A percentile compares a stretch with the other conserved stretches of the same genome.
These are phyloP conservation scores for Listrodromus nycthemerus DNA, from an alignment of 2,888 invertebrate genomes.

Conservation along the genomic window DNA sequence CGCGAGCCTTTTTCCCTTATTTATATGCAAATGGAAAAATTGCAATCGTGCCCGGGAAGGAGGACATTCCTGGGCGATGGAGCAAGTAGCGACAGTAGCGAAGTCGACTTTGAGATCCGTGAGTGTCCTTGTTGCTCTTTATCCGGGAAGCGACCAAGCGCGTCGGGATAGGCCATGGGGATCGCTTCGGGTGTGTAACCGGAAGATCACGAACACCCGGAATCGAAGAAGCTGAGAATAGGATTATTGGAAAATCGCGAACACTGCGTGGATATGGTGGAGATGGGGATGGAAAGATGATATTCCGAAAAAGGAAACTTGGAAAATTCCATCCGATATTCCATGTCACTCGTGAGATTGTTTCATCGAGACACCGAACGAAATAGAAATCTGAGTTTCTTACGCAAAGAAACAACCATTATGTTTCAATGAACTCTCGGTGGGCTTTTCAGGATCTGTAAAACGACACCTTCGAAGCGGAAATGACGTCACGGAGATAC, in stretches of 20 bases:
- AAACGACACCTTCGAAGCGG: background rate
- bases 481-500: background rate
- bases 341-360: constrained; percentile 22
- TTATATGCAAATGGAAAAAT: constrained; percentile 79
- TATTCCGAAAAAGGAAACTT: background rate
- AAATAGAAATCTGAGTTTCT: background rate
- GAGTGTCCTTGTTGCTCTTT: constrained; percentile 42
- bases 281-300: constrained; percentile 4
- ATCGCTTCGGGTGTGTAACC: constrained; percentile 29
- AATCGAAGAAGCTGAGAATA: constrained; percentile 51
- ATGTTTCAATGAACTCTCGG: background rate
- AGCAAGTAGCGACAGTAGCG: constrained; percentile 16
- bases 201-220: constrained; percentile 17
- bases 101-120: constrained; percentile 40
- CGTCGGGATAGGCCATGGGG: constrained; percentile 3
- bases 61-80: constrained; percentile 63
- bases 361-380: background rate
- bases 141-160: constrained; percentile 19
- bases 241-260: constrained; percentile 23
- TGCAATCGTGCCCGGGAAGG: constrained; percentile 62
- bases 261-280: background rate
- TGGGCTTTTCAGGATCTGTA: background rate
- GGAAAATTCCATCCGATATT: constrained; percentile 11
- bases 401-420: background rate
- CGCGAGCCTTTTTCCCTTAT: constrained; percentile 71